Evolutionary conservation across 2,797 vertebrate genomes (phyloP).

Genomic region (Diplodus puntazzo): DNA sequence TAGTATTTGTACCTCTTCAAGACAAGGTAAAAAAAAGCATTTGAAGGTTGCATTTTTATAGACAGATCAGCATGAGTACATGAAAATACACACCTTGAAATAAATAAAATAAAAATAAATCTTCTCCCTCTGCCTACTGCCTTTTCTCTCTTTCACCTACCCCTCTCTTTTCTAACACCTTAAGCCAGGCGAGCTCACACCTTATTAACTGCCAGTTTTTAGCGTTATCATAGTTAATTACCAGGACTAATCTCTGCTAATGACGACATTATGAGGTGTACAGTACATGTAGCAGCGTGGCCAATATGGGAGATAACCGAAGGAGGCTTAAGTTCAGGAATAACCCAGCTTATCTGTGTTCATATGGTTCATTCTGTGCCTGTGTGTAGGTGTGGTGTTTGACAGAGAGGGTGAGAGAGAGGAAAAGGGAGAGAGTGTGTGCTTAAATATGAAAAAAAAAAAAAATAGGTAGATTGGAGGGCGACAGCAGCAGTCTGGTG

Average conservation of each 20-base stretch:
- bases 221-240: constrained; percentile 72
- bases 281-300: constrained; percentile 58
- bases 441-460: background rate
- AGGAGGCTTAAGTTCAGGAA: constrained; percentile 61
- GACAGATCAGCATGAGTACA: background rate
- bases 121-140: constrained; percentile 5
- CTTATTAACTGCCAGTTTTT: constrained; percentile 72
- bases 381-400: constrained; percentile 54
- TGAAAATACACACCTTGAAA: constrained; percentile 42
- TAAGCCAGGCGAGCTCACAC: constrained; percentile 56
- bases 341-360: constrained; percentile 48
- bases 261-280: constrained; percentile 70
- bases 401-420: constrained; percentile 22
- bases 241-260: constrained; percentile 77
- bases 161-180: constrained; percentile 48
- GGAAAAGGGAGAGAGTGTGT: background rate
- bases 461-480: constrained; percentile 31
- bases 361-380: constrained; percentile 30
- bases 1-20: too few species aligned
- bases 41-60: background rate
- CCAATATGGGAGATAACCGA: constrained; percentile 61
- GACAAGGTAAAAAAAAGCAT: background rate
- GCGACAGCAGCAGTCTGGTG: constrained; percentile 42
- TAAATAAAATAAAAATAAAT: constrained; percentile 31
- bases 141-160: constrained; percentile 33